phyloP scores from a whole-genome alignment of 2,888 invertebrate genomes.

The Machimus atricapillus region DNA sequence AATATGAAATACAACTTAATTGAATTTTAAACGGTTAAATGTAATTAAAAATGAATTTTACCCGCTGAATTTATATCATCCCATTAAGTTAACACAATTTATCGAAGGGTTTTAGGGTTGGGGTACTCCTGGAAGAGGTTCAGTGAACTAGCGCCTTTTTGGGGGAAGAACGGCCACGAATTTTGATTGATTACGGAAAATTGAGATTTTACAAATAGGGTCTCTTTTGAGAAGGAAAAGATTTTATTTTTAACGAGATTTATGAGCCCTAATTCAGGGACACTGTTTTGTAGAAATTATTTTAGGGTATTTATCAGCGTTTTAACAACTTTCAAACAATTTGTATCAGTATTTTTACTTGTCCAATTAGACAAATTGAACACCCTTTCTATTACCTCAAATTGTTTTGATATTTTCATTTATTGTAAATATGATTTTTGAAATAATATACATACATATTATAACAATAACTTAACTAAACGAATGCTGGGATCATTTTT shows the following conservation, averaged over 20 bases:
- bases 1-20: conserved; percentile 4
- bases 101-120: not conserved
- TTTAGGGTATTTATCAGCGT: not conserved
- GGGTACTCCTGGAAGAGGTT: not conserved
- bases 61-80: conserved; percentile 10
- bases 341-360: not conserved
- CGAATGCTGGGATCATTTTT: no score
- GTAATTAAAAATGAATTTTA: conserved; percentile 24
- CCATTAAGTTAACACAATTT: conserved; percentile 16
- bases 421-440: not conserved
- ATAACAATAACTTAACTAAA: no score
- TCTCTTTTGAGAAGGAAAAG: not conserved
- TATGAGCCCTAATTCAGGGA: not conserved
- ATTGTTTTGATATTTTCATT: no score
- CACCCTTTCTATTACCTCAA: no score
- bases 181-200: not conserved
- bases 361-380: not conserved
- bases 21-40: conserved; percentile 17
- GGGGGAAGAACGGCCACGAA: not conserved
- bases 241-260: not conserved
- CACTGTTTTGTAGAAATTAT: not conserved
- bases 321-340: not conserved
- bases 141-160: not conserved
- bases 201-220: not conserved
- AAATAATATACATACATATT: no score